Base-by-base conservation (phyloP, 2,113 vertebrate species). In the Madoqua kirkii region DNA sequence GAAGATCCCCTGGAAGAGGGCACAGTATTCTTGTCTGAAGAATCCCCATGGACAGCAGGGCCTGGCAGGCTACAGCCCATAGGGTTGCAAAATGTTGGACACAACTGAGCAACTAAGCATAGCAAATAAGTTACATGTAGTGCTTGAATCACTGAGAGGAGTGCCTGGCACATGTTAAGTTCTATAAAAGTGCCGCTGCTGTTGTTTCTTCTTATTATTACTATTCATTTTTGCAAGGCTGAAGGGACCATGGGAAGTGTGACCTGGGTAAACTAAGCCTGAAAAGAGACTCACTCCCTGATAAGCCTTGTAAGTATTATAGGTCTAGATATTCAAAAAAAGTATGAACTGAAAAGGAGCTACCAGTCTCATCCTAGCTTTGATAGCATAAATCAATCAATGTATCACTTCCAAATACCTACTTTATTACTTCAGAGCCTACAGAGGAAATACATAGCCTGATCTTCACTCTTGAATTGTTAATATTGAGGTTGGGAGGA, bases 161-260 rank as follows among this genome's bases (percentile, higher is more conserved):
- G 7, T 17, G 1, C n/a, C 27, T 54, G 62, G 8, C 9, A 16
- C 23, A 17, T 40, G 43, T 25, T 83, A 71, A 74, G 31, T 31
- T 50, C 83, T 50, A 11, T 40, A 15, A n/a, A 78, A 64, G 27
- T 89, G 14, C 14, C 64, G 14, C 13, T 81, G 11, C 21, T 88
- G 1, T 19, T 82, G 3, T 11, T 21, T 21, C 33, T 16, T 25
- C 0, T 6, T 57, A 0, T 74, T 23, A 36, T 48, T 60, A 48
- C 59, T 31, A 31, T 17, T 88, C 10, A 84, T 21, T 76, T 87
- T 40, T 43, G 40, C 43, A 84, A 81, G 36, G 19, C 33, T 74
- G 33, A 48, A 40, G 60, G 60, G 16, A 14, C 23, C 33, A n/a
- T 27, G n/a, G 31, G 33, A 91, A 19, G 14, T 71, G 14, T 95